These are phyloP conservation scores for Alviniconcha strummeri DNA, from an alignment of 2,888 invertebrate species.

Conservation along the genomic window DNA sequence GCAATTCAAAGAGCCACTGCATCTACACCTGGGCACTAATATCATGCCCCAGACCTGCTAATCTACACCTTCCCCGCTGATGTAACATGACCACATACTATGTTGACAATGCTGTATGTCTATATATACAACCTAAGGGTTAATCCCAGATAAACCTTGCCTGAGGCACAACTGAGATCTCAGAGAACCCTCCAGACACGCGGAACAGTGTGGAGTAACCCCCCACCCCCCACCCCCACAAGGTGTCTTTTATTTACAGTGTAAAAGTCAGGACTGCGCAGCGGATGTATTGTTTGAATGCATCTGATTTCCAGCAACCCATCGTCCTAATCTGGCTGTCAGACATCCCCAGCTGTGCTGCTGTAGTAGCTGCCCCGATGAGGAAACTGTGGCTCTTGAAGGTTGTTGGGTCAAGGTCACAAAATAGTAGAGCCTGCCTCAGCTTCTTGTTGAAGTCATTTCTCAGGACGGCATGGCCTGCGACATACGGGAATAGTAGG, in stretches of 20 bases:
- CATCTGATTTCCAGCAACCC: slow-evolving; percentile 1
- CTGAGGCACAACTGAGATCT: too few relatives aligned
- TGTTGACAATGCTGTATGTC: too few relatives aligned
- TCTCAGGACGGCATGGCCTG: background rate
- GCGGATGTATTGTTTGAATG: background rate
- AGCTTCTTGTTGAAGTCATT: background rate
- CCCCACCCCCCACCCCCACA: too few relatives aligned
- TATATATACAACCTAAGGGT: background rate
- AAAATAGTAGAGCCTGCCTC: background rate
- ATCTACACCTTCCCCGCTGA: too few relatives aligned
- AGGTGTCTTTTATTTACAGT: background rate
- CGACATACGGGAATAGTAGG: background rate
- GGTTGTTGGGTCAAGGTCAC: background rate
- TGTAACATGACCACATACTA: too few relatives aligned
- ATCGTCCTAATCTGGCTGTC: background rate
- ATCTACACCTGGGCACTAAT: too few relatives aligned
- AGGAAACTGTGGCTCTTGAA: slow-evolving; percentile 19
- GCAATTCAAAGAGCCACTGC: too few relatives aligned
- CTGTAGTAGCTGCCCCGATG: background rate
- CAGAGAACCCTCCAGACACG: background rate
- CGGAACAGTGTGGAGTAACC: background rate
- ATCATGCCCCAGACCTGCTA: too few relatives aligned
- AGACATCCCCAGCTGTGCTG: background rate
- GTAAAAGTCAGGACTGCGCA: too few relatives aligned
- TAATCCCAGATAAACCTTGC: background rate